Evolutionary conservation across 1,140 invertebrate genomes (phyloP).

Genomic region (Harlomillsia oculata): DNA sequence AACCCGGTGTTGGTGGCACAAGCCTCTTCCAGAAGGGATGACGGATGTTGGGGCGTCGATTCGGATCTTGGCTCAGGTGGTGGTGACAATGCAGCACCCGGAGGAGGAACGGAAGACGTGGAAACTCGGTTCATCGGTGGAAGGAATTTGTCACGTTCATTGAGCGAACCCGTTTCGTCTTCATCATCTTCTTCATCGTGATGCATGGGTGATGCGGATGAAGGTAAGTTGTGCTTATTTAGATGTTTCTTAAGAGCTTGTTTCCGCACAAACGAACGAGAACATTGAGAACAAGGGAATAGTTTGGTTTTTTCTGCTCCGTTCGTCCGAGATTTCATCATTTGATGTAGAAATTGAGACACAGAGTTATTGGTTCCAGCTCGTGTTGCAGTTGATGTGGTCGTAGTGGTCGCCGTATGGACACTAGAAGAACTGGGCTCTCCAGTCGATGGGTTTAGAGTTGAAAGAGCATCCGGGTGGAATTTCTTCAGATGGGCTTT

Average conservation of each 20-base stretch:
- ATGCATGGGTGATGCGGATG: too few species aligned
- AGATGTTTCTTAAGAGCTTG: slow-evolving; percentile 11
- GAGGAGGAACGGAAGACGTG: too few species aligned
- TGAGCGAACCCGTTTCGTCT: too few species aligned
- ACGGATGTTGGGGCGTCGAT: too few species aligned
- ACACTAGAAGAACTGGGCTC: not conserved
- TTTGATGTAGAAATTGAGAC: not conserved
- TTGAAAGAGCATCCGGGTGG: slow-evolving; percentile 14
- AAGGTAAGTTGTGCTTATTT: slow-evolving; percentile 7
- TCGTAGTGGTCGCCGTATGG: too few species aligned
- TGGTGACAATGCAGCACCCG: too few species aligned
- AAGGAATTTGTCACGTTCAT: too few species aligned
- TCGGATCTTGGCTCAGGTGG: too few species aligned
- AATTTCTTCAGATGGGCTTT: slow-evolving; percentile 28
- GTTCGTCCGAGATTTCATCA: not conserved
- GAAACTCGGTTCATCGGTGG: too few species aligned
- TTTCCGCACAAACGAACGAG: slow-evolving; percentile 3
- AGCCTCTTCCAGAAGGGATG: too few species aligned
- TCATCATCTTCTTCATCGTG: too few species aligned
- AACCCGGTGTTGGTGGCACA: too few species aligned
- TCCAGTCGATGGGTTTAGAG: not conserved
- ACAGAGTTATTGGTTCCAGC: not conserved
- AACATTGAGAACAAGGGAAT: slow-evolving; percentile 12
- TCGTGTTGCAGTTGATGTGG: not conserved
- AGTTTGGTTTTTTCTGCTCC: not conserved